Base-by-base conservation (phyloP, 2,797 vertebrate species). In the Myotis daubentonii region DNA sequence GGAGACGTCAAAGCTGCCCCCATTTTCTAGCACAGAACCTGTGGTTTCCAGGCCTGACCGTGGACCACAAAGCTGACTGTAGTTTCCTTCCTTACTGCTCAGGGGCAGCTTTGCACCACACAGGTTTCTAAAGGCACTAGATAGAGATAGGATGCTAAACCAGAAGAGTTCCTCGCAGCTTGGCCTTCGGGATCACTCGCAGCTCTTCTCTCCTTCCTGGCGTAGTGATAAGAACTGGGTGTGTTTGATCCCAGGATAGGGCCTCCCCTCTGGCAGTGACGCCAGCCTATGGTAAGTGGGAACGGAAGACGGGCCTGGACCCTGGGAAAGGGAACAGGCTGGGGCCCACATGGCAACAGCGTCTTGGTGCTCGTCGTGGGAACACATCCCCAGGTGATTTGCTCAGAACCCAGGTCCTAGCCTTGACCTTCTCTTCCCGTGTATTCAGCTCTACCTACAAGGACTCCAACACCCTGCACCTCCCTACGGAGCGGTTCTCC, bases 401-500 rank as follows among this genome's bases (percentile, higher is more conserved):
- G 90, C 49, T 89, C 87, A 53, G 28, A 81, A 11, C 20, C n/a
- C 81, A 44, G 91, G 60, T 89, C 71, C 90, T 76, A 55, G 95
- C 89, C 93, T 96, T 97, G 89, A 97, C 82, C 87, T 60, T 89
- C 41, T 95, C 96, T 96, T 97, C 94, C 96, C 80, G 0, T 96
- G 87, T 98, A 94, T 97, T 97, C 98, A 99, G 99, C 98, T 99
- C 99, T 79, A 98, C 99, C 98, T 99, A 99, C 98, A 99, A 99
- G 98, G 99, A 99, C 98, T 99, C 99, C 92, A 99, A 99, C 97
- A 99, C 99, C 25, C 98, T 99, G 98, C 99, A 99, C 97, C 99
- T 99, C 95, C 99, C 99, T 91, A 99, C 99, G 95, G 99, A 99
- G 98, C 99, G 99, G 93, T 99, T 99, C 98, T 99, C 99, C 82